Percentiles rank a stretch among this genome's conserved stretches.
phyloP scores from a whole-genome alignment of 2,888 invertebrate genomes.

The Tiliacea citrago region DNA sequence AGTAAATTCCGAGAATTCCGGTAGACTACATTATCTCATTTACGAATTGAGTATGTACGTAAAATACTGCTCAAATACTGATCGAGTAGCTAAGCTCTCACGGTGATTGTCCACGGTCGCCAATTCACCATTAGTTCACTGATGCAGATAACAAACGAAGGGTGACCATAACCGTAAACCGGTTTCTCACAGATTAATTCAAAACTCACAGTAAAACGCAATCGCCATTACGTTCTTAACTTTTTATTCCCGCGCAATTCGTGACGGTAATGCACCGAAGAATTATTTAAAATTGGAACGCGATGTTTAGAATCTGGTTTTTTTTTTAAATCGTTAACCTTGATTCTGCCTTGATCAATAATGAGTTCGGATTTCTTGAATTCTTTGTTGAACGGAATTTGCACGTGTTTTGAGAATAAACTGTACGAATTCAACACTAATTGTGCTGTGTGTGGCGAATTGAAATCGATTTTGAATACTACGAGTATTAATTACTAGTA shows the following conservation, averaged over 20 bases:
- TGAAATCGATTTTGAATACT: slow-evolving; percentile 43
- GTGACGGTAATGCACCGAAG: slow-evolving; percentile 50
- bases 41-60: not conserved
- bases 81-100: slow-evolving; percentile 52
- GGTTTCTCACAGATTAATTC: slow-evolving; percentile 57
- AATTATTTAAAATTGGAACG: slow-evolving; percentile 58
- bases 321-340: slow-evolving; percentile 42
- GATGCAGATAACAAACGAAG: slow-evolving; percentile 64
- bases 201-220: slow-evolving; percentile 53
- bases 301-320: slow-evolving; percentile 48
- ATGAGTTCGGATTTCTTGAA: slow-evolving; percentile 35
- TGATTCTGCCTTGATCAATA: slow-evolving; percentile 41
- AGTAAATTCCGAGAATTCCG: slow-evolving; percentile 20
- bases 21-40: slow-evolving; percentile 33
- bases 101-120: slow-evolving; percentile 61
- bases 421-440: slow-evolving; percentile 21
- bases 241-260: slow-evolving; percentile 44
- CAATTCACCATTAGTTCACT: slow-evolving; percentile 54
- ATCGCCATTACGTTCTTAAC: slow-evolving; percentile 30
- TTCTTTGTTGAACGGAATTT: slow-evolving; percentile 36
- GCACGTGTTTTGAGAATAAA: slow-evolving; percentile 33
- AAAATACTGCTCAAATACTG: slow-evolving; percentile 11
- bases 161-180: slow-evolving; percentile 61
- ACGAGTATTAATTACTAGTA: slow-evolving; percentile 17
- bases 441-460: slow-evolving; percentile 45